Conservation (phyloP, 2,113 vertebrate genomes). For the Lampris incognitus region DNA sequence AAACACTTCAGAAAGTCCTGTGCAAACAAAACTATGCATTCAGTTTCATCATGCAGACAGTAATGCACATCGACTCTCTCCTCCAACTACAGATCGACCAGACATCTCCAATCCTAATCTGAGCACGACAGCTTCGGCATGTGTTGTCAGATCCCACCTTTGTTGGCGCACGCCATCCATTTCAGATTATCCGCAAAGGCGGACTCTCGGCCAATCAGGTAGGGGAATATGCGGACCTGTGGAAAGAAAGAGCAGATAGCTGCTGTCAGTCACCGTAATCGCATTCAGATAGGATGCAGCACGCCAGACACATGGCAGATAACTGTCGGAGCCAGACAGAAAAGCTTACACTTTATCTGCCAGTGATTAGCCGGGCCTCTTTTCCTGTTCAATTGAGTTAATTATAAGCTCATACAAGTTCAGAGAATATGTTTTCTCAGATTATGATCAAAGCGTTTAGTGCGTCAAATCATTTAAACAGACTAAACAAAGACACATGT, state of each 20-base stretch:
- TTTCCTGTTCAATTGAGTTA: slow-evolving; percentile 31
- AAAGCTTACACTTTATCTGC: slow-evolving; percentile 42
- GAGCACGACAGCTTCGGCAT: not conserved
- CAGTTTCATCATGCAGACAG: not conserved
- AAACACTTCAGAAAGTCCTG: slow-evolving; percentile 38
- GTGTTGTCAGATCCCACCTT: slow-evolving; percentile 84
- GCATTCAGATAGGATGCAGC: slow-evolving; percentile 50
- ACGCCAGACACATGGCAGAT: slow-evolving; percentile 50
- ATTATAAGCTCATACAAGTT: slow-evolving; percentile 24
- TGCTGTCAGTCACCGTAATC: slow-evolving; percentile 77
- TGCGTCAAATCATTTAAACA: not conserved
- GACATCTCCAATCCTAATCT: not conserved
- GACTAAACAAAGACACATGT: no score
- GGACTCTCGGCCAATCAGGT: slow-evolving; percentile 92
- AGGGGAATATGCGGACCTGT: slow-evolving; percentile 84
- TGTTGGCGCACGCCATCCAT: slow-evolving; percentile 99
- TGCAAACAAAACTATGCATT: slow-evolving; percentile 3
- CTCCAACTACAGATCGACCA: slow-evolving; percentile 49
- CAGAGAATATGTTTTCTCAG: slow-evolving; percentile 3
- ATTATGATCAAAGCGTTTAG: slow-evolving; percentile 23
- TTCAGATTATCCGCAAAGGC: slow-evolving; percentile 98
- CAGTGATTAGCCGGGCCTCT: slow-evolving; percentile 46
- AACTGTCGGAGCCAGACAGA: slow-evolving; percentile 39
- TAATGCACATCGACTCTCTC: slow-evolving; percentile 6
- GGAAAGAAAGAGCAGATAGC: slow-evolving; percentile 60